Conservation (phyloP, 2,888 invertebrate species). For the Cephus rjabovi region DNA sequence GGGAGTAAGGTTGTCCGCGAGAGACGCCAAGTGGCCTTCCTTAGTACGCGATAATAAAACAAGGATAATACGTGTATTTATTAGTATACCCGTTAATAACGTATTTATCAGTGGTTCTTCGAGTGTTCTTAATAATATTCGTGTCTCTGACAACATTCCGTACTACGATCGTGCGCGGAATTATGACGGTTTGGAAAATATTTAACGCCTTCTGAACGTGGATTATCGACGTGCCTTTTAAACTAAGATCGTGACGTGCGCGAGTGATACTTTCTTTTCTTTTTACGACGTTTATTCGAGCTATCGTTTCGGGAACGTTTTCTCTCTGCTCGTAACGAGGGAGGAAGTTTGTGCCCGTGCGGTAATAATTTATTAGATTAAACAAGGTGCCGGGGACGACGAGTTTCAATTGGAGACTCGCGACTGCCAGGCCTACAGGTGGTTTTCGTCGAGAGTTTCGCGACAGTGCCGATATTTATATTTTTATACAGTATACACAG, state of each 20-base stretch:
- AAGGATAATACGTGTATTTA: neutral
- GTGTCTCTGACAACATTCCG: neutral
- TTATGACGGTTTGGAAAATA: neutral
- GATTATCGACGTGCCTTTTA: neutral
- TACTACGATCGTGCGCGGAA: neutral
- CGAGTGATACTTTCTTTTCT: neutral
- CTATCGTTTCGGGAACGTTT: neutral
- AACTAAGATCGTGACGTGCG: neutral
- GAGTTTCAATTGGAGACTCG: neutral
- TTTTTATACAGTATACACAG: neutral
- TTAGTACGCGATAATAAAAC: neutral
- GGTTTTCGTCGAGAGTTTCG: neutral
- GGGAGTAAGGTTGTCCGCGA: conserved; percentile 55
- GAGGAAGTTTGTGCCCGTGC: neutral
- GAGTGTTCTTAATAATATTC: neutral
- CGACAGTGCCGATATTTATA: neutral
- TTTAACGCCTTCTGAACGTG: neutral
- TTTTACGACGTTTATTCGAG: neutral
- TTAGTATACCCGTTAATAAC: neutral
- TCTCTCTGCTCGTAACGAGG: neutral
- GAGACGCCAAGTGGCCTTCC: conserved; percentile 44
- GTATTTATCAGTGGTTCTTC: neutral
- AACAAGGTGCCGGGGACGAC: neutral
- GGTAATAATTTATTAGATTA: neutral
- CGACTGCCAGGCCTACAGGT: neutral